A percentile compares a stretch with the other conserved stretches of the same genome.
Conservation (phyloP, 2,113 vertebrate species). For the Bothrops jararaca region DNA sequence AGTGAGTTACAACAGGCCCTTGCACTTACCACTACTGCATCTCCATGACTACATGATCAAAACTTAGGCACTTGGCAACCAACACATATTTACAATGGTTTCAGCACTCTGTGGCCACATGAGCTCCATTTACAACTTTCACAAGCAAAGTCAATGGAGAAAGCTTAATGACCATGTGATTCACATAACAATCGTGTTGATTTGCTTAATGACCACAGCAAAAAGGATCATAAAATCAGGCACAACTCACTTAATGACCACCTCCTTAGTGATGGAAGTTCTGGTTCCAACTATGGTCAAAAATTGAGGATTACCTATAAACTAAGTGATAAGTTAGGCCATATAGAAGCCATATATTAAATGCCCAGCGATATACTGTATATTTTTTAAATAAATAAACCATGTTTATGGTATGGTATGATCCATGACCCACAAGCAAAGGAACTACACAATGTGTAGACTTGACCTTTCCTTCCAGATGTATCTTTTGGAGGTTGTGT, state of each 20-base stretch:
- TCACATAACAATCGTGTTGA: background rate
- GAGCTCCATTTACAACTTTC: background rate
- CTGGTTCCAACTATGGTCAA: background rate
- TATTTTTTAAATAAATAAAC: background rate
- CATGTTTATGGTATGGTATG: background rate
- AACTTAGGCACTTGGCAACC: background rate
- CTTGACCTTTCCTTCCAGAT: background rate
- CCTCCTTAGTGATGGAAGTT: background rate
- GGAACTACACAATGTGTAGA: background rate
- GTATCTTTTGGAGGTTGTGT: background rate
- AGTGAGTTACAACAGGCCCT: background rate
- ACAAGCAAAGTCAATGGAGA: background rate
- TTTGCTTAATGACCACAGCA: background rate
- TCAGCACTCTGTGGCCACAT: too few species aligned
- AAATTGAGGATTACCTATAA: background rate
- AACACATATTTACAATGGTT: background rate
- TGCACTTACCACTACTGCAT: background rate
- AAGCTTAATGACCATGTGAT: background rate
- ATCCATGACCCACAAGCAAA: background rate
- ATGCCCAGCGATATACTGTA: background rate
- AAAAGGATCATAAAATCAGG: background rate
- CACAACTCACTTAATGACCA: background rate
- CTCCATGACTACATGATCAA: background rate
- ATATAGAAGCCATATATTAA: background rate
- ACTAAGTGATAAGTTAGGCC: background rate